Evolutionary conservation across 2,797 vertebrate genomes (phyloP), one percentile per base, ranked within the genome.

Genomic region (Enteromius paludinosus): DNA sequence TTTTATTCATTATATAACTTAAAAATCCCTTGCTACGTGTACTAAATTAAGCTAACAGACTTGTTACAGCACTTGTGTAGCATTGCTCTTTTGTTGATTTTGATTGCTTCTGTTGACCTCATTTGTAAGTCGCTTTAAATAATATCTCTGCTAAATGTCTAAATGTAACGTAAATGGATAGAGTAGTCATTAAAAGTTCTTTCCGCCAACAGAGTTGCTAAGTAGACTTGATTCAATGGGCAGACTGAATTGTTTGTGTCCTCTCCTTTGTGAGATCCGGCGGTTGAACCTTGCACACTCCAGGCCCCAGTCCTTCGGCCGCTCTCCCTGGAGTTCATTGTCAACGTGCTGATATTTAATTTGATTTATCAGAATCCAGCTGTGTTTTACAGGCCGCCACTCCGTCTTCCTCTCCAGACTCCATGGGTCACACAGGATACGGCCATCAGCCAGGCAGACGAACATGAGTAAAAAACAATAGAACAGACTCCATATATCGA

Each of bases 351-450:
- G 23, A 75, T 78, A 70, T 74, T 81, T 81, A 78, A 83, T 87
- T 81, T 59, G 52, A 81, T 87, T 86, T 75, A 83, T 83, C 80
- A 71, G 79, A 78, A 72, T 66, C 80, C 45, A 73, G 76, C 70
- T 45, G 68, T 41, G 76, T 71, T 79, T 56, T 35, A 52, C 69
- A 80, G 79, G 10, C 41, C 10, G 3, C 11, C 54, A 61, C 35
- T 17, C 56, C 3, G 12, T 65, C 72, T 76, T 59, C 65, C 78
- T 79, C 28, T 66, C 9, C 0, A 4, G 38, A 54, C 78, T 76
- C 54, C 43, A 30, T 47, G 3, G 62, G 66, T 78, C 56, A 54
- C 47, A 35, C 56, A 45, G 79, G 66, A 81, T 28, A 38, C 11
- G 2, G 45, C 73, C 73, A 52, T 35, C 73, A 45, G 35, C 12